phyloP scores from a whole-genome alignment of 2,113 vertebrate species.

The Cottus gobio region DNA sequence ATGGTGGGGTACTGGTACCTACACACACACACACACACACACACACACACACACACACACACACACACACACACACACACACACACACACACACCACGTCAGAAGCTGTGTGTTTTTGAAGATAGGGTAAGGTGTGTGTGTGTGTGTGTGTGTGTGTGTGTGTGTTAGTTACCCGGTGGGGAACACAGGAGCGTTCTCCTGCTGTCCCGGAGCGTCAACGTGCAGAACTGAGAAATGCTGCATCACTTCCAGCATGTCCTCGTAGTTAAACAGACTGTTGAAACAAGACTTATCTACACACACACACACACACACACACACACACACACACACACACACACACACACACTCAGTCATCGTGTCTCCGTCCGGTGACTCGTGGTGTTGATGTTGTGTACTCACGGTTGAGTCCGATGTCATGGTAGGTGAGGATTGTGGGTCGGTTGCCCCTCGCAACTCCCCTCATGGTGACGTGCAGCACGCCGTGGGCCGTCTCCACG shows the following conservation, averaged over 20 bases:
- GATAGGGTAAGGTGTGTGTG: no score
- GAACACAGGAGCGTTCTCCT: slow-evolving; percentile 91
- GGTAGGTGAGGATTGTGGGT: slow-evolving; percentile 96
- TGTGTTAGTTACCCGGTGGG: slow-evolving; percentile 87
- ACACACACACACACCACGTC: neutral
- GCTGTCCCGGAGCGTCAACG: slow-evolving; percentile 94
- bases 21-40: slow-evolving; percentile 33
- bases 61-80: no score
- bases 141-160: slow-evolving; percentile 20
- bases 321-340: slow-evolving; percentile 10
- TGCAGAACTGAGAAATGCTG: slow-evolving; percentile 96
- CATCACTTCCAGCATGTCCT: slow-evolving; percentile 97
- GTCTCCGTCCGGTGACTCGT: neutral
- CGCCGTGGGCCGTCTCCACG: slow-evolving; percentile 91
- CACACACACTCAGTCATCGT: neutral
- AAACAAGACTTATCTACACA: slow-evolving; percentile 69
- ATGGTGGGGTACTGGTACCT: slow-evolving; percentile 96
- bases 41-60: no score
- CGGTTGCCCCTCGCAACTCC: slow-evolving; percentile 91
- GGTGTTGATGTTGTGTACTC: slow-evolving; percentile 69
- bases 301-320: slow-evolving; percentile 33
- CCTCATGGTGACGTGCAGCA: slow-evolving; percentile 94
- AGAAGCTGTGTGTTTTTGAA: no score
- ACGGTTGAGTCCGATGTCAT: slow-evolving; percentile 98
- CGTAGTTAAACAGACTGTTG: slow-evolving; percentile 86